Base-by-base conservation (phyloP, 2,888 invertebrate genomes). In the Protophormia terraenovae region DNA sequence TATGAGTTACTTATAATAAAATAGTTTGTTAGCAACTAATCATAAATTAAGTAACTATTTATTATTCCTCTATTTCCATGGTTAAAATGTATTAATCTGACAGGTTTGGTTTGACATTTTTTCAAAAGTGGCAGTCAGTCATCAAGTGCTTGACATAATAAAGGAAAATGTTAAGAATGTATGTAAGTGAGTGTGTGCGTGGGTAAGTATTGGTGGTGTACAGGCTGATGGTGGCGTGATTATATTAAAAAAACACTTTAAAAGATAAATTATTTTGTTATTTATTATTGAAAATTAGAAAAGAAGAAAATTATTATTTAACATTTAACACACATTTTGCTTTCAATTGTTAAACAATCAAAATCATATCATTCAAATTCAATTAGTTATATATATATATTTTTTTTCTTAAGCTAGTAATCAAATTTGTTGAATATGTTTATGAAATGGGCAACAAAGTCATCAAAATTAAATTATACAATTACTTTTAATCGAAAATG, bases 401-500 rank as follows among this genome's bases (percentile, higher is more conserved):
- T 24, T 41, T 22, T 64, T n/a, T 45, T 16, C 3, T n/a, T n/a
- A 14, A 12, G n/a, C n/a, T n/a, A n/a, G n/a, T 50, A 12, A 47
- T 67, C 24, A 66, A 32, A 29, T 10, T 67, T 47, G 50, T 19
- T 5, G n/a, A n/a, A n/a, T n/a, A n/a, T n/a, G 10, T 35, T 8
- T 47, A 29, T 16, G 24, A 38, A 71, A 47, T 67, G 29, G 41
- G 41, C 7, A 64, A 53, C 27, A 64, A 64, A 60, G 38, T 50
- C 35, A 71, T 79, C 27, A 41, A 62, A 50, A n/a, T 62, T 41
- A 69, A 78, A 78, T 60, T 47, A 69, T 38, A 29, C 41, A 58
- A 45, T 60, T 38, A 76, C n/a, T 69, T 71, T 19, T 45, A 69
- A 60, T 71, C 45, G 22, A 64, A 64, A 32, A 8, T 64, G 38